phyloP scores from a whole-genome alignment of 1,140 invertebrate species.

The Meloidogyne chitwoodi region DNA sequence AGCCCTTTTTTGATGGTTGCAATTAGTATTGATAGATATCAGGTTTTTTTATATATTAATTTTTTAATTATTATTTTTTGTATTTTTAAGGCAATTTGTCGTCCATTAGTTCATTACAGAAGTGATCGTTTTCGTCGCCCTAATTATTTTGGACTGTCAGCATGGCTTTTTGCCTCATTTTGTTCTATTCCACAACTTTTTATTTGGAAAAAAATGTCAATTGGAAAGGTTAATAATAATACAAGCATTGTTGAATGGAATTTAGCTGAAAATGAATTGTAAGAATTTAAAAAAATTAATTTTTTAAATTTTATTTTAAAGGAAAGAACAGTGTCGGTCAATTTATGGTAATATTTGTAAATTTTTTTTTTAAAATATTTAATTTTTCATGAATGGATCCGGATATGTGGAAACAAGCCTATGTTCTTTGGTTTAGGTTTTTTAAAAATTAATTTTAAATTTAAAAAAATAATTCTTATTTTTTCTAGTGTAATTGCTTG shows the following conservation, averaged over 20 bases:
- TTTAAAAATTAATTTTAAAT: slow-evolving; percentile 41
- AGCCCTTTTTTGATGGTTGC: slow-evolving; percentile 49
- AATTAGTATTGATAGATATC: slow-evolving; percentile 53
- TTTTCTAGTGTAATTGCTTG: not conserved
- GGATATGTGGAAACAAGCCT: slow-evolving; percentile 25
- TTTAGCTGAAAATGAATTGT: not conserved
- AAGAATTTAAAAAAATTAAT: not conserved
- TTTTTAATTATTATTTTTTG: not conserved
- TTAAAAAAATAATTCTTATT: not conserved
- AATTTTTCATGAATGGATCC: not conserved
- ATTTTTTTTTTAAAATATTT: not conserved
- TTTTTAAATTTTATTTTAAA: not conserved
- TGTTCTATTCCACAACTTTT: slow-evolving; percentile 51
- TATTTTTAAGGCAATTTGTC: slow-evolving; percentile 50
- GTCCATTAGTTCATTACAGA: slow-evolving; percentile 51
- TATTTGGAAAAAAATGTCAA: slow-evolving; percentile 39
- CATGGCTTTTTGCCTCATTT: slow-evolving; percentile 47
- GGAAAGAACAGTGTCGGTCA: not conserved
- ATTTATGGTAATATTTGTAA: not conserved
- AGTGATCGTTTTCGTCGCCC: slow-evolving; percentile 53
- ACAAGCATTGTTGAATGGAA: not conserved
- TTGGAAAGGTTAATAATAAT: not conserved
- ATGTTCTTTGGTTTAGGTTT: slow-evolving; percentile 50
- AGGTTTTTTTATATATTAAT: slow-evolving; percentile 38
- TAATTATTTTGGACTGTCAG: slow-evolving; percentile 43